Evolutionary conservation across 2,888 invertebrate species (phyloP).

Genomic region (Caenorhabditis plicata): DNA sequence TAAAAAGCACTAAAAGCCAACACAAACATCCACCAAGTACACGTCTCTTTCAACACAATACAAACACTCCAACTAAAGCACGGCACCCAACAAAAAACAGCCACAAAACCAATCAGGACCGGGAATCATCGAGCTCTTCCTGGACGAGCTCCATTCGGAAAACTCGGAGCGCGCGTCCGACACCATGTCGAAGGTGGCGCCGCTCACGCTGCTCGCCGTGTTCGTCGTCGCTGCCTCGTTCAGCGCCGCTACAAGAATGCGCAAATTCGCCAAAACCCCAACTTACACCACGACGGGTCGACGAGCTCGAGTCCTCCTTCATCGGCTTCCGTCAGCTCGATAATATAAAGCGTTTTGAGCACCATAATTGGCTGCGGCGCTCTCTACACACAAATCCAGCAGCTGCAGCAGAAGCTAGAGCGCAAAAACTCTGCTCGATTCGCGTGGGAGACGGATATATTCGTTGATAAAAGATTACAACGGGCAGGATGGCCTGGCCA

Average conservation of each 20-base stretch:
- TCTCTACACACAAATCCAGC: background rate
- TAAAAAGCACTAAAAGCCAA: no score
- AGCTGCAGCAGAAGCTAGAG: no score
- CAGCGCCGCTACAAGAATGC: constrained; percentile 45
- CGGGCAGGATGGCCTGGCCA: constrained; percentile 9
- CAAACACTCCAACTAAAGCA: no score
- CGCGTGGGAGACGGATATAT: no score
- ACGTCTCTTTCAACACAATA: no score
- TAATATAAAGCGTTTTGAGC: constrained; percentile 60
- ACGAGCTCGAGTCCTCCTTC: constrained; percentile 65
- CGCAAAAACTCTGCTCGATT: no score
- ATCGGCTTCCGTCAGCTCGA: constrained; percentile 64
- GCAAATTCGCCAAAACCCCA: constrained; percentile 1
- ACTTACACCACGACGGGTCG: constrained; percentile 66
- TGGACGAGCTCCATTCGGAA: constrained; percentile 59
- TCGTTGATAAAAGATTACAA: no score
- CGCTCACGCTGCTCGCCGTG: constrained; percentile 36
- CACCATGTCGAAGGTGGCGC: constrained; percentile 40
- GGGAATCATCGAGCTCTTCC: constrained; percentile 52
- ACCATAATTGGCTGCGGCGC: constrained; percentile 58
- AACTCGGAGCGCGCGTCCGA: constrained; percentile 63
- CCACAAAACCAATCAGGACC: constrained; percentile 30
- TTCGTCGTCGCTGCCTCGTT: constrained; percentile 48
- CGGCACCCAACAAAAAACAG: no score
- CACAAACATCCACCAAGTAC: no score